A percentile compares a stretch with the other conserved stretches of the same genome.
Evolutionary conservation across 2,113 vertebrate species (phyloP).

Genomic region (Ochotona curzoniae): DNA sequence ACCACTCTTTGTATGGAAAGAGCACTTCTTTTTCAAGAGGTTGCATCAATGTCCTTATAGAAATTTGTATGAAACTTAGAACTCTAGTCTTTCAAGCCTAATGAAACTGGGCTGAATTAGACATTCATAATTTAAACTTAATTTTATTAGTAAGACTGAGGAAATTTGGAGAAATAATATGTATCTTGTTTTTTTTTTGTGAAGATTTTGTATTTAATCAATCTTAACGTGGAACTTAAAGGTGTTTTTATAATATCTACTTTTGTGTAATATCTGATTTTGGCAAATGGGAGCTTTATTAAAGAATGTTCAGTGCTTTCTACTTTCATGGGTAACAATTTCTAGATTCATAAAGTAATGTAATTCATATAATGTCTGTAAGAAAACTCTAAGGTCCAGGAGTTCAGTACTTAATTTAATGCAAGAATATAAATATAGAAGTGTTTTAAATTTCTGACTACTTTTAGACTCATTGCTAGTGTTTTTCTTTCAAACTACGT

Average conservation of each 20-base stretch:
- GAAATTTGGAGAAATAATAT: constrained; percentile 66
- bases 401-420: constrained; percentile 16
- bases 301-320: background rate
- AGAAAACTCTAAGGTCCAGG: constrained; percentile 5
- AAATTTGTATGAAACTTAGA: constrained; percentile 63
- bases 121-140: constrained; percentile 61
- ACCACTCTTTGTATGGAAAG: constrained; percentile 70
- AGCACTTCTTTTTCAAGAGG: constrained; percentile 67
- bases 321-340: constrained; percentile 43
- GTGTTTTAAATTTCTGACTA: background rate
- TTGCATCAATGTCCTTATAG: constrained; percentile 63
- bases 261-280: constrained; percentile 57
- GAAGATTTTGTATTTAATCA: constrained; percentile 55
- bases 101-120: constrained; percentile 54
- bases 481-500: background rate
- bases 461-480: background rate
- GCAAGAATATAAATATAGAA: constrained; percentile 18
- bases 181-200: constrained; percentile 20
- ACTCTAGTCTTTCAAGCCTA: constrained; percentile 55
- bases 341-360: constrained; percentile 14
- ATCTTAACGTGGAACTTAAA: constrained; percentile 48
- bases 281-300: constrained; percentile 23
- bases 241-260: constrained; percentile 10
- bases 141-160: constrained; percentile 59
- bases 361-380: constrained; percentile 43